Conservation (phyloP, 2,113 vertebrate species). For the Anser cygnoides region DNA sequence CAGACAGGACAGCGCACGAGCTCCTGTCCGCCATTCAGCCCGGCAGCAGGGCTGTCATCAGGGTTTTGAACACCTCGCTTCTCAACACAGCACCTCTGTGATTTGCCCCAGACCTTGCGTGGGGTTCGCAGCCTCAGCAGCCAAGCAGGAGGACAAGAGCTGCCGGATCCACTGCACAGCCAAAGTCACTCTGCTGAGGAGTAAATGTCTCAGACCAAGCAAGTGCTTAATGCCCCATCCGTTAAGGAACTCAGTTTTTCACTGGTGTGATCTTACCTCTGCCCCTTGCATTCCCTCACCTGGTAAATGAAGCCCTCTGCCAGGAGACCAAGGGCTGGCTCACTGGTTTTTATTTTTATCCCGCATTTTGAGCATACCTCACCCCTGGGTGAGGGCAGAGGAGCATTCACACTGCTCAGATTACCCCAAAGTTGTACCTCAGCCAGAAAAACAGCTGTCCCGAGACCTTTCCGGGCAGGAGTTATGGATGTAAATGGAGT, state of each 20-base stretch:
- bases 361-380: background rate
- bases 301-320: background rate
- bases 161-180: background rate
- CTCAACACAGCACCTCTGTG: background rate
- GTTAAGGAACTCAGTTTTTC: background rate
- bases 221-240: too few species aligned
- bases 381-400: fast-evolving
- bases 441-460: background rate
- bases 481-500: background rate
- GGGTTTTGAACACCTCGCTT: background rate
- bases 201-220: background rate
- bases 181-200: background rate
- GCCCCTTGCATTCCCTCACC: too few species aligned
- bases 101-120: background rate
- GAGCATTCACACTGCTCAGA: background rate
- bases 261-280: too few species aligned
- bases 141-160: background rate
- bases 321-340: background rate
- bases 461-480: background rate
- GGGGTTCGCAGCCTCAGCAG: background rate
- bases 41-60: background rate
- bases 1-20: background rate
- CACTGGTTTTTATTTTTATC: background rate
- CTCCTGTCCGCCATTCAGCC: background rate
- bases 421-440: background rate